Base-by-base conservation (phyloP, 23 tunicate species). In the Ascidia mentula region DNA sequence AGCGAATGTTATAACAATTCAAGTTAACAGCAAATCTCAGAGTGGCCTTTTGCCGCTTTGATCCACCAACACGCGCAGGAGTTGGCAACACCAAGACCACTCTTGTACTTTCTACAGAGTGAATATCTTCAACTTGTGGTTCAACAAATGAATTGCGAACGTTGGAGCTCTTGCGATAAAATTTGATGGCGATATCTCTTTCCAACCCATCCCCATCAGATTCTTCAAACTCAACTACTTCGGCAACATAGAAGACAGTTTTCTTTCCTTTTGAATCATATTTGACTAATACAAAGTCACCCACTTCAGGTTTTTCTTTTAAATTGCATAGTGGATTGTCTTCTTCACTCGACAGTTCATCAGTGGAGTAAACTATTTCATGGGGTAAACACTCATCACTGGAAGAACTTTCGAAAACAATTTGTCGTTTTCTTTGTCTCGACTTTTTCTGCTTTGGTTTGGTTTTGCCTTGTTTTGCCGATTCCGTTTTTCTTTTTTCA, bases 341-440 rank as follows among this genome's bases (percentile, higher is more conserved):
- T 73, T 73, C 77, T 35, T 73, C 40, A 73, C 22, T 22, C 30
- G 13, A 73, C 40, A 73, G 40, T 34, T 73, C 77, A 73, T 73
- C 77, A 13, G 77, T 73, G 30, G 77, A 73, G 13, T 30, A 40
- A 34, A 40, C 8, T 73, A 8, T 73, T 73, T 73, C 40, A 36
- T 12, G 22, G 77, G 77, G 30, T 15, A 73, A 73, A 33, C 40
- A 73, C 32, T 73, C 77, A 22, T 73, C 77, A 73, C 77, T 73
- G 77, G 77, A 33, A 33, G 77, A 73, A 73, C 30, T 73, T 73
- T 73, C 40, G n/a, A 18, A 26, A 40, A 73, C 30, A 73, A 73
- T 34, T 73, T 73, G 30, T 32, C 77, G 77, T 73, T 73, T 33
- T 73, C 40, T 40, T 73, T 35, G 77, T 40, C 77, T 34, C 40